Evolutionary conservation across 30 jellyfish, hydroid and myxozoan species (phyloP).

Genomic region (Morbakka virulenta): DNA sequence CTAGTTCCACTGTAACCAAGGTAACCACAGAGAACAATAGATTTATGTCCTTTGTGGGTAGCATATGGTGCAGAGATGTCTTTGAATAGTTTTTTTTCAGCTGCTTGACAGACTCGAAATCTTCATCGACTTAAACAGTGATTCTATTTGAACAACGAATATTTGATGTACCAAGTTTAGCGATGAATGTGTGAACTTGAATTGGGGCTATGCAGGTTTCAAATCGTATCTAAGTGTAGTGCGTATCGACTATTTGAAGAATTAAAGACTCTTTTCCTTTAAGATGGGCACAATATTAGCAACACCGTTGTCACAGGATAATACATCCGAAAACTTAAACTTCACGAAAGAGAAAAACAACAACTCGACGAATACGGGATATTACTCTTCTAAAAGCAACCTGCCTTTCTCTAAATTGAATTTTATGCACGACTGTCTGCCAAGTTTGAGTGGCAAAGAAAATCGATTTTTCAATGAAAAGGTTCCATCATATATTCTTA

Average conservation of each 20-base stretch:
- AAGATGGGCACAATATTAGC: constrained; percentile 91
- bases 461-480: constrained; percentile 79
- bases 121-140: neutral
- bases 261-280: too few species aligned
- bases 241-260: too few species aligned
- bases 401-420: constrained; percentile 79
- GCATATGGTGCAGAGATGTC: neutral
- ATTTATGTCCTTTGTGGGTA: neutral
- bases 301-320: constrained; percentile 53
- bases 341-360: constrained; percentile 56
- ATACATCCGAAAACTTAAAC: constrained; percentile 19
- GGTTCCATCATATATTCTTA: constrained; percentile 81
- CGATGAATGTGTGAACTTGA: too few species aligned
- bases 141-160: neutral
- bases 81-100: neutral
- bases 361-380: constrained; percentile 45
- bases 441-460: constrained; percentile 85
- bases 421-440: constrained; percentile 92
- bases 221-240: too few species aligned
- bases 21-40: neutral
- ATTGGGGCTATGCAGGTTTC: too few species aligned
- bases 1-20: neutral
- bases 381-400: constrained; percentile 53
- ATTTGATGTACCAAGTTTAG: neutral
- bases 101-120: neutral